Conservation (phyloP, 1,140 invertebrate genomes). For the Coptotermes formosanus region DNA sequence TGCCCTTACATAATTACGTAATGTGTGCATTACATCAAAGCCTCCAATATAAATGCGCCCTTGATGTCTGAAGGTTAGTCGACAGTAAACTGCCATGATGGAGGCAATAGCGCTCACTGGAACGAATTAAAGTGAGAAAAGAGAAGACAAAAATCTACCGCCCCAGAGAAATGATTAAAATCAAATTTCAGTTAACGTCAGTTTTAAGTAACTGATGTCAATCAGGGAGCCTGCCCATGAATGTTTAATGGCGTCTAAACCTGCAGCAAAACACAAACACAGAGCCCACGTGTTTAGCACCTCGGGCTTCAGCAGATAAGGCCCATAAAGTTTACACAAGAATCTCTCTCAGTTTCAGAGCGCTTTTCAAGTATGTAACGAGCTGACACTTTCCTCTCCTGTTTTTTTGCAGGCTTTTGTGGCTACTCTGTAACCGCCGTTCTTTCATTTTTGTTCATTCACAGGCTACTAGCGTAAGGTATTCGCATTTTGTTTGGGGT, state of each 20-base stretch:
- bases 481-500: no score
- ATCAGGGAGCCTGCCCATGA: not conserved
- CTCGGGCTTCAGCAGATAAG: not conserved
- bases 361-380: not conserved
- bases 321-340: not conserved
- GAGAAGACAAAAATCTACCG: not conserved
- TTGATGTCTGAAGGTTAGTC: not conserved
- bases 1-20: no score
- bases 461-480: no score
- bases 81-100: not conserved
- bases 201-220: not conserved
- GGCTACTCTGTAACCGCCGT: no score
- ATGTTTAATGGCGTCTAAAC: not conserved
- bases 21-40: no score
- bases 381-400: not conserved
- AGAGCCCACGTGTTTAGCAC: not conserved
- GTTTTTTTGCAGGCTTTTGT: no score
- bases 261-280: not conserved
- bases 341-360: not conserved
- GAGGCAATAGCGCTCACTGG: not conserved
- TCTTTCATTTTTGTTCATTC: no score
- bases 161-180: conserved; percentile 2
- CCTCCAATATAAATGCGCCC: not conserved
- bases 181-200: conserved; percentile 17
- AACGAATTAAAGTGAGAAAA: not conserved